These are phyloP conservation scores for Rhyacichthys aspro DNA, from an alignment of 2,797 vertebrate species.

Conservation along the genomic window DNA sequence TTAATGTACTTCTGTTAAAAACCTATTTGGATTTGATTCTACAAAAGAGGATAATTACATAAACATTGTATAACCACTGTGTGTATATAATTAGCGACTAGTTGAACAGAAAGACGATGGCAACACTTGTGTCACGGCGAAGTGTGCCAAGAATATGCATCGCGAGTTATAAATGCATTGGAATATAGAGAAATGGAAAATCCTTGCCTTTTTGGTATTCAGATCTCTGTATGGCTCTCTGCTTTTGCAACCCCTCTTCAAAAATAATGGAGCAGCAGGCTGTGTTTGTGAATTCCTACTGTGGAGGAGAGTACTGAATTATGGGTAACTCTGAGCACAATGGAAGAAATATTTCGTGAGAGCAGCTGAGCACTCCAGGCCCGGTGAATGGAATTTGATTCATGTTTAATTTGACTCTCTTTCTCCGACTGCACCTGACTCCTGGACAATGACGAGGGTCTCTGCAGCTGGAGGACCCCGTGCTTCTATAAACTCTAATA, in stretches of 20 bases:
- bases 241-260: constrained; percentile 26
- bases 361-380: constrained; percentile 63
- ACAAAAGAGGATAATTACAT: constrained; percentile 49
- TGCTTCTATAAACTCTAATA: constrained; percentile 23
- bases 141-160: constrained; percentile 2
- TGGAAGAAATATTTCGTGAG: constrained; percentile 57
- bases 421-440: constrained; percentile 55
- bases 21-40: constrained; percentile 33
- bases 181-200: not conserved
- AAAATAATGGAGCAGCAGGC: constrained; percentile 39
- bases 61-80: constrained; percentile 30
- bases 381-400: constrained; percentile 56
- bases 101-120: constrained; percentile 4
- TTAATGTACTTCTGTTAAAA: constrained; percentile 34
- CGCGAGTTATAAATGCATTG: not conserved
- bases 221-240: constrained; percentile 9
- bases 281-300: constrained; percentile 54
- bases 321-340: constrained; percentile 40
- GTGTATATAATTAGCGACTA: constrained; percentile 37
- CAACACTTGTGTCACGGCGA: not conserved
- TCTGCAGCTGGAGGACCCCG: constrained; percentile 51
- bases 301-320: constrained; percentile 52
- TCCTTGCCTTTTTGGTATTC: constrained; percentile 21
- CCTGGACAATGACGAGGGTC: constrained; percentile 51
- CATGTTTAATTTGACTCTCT: constrained; percentile 61